These are phyloP conservation scores for Hephaestus fuliginosus DNA, from an alignment of 2,797 vertebrate genomes.

Conservation along the genomic window DNA sequence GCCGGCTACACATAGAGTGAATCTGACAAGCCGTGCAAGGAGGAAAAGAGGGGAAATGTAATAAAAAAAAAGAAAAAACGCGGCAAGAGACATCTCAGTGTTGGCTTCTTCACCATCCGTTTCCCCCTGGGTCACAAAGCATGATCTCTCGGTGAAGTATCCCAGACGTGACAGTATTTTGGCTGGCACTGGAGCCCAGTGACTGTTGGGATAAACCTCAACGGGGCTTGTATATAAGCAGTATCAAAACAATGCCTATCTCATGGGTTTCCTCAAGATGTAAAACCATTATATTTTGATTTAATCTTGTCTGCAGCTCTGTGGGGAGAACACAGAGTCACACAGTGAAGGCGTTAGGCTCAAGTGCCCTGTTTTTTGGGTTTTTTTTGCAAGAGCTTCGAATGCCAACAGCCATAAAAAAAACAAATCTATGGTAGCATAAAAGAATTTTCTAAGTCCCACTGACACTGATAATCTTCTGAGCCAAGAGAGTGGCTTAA, in stretches of 20 bases:
- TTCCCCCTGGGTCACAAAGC: constrained; percentile 71
- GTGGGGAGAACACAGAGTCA: constrained; percentile 2
- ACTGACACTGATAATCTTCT: neutral
- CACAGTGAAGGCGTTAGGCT: constrained; percentile 7
- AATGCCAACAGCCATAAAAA: neutral
- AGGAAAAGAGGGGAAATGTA: constrained; percentile 31
- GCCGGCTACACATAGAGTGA: constrained; percentile 39
- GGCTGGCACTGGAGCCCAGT: constrained; percentile 60
- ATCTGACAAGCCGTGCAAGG: constrained; percentile 63
- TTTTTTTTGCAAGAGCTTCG: neutral
- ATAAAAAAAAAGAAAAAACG: constrained; percentile 53
- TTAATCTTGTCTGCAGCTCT: constrained; percentile 40
- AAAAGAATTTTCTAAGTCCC: neutral
- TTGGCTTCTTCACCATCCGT: constrained; percentile 55
- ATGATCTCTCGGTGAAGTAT: constrained; percentile 68
- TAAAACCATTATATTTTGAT: constrained; percentile 53
- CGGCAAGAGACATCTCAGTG: constrained; percentile 54
- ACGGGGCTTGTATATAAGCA: constrained; percentile 53
- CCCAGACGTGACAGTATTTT: constrained; percentile 76
- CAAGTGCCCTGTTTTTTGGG: neutral
- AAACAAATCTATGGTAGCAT: neutral
- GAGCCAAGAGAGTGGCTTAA: neutral
- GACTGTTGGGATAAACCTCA: constrained; percentile 73
- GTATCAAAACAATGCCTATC: constrained; percentile 55
- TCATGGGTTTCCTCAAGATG: constrained; percentile 49